Evolutionary conservation across 1,140 invertebrate species (phyloP).

Genomic region (Monochamus saltuarius): DNA sequence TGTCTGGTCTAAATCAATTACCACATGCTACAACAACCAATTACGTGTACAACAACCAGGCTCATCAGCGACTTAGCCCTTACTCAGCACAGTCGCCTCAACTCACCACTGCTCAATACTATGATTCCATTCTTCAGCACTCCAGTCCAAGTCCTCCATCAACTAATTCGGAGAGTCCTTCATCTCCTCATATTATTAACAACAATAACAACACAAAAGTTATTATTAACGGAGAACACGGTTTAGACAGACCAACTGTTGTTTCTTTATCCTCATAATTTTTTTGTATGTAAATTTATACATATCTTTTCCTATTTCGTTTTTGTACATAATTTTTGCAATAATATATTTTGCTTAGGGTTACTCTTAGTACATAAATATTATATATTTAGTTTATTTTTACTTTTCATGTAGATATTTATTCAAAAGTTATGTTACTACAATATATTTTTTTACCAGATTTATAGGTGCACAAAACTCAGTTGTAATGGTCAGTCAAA

Average conservation of each 20-base stretch:
- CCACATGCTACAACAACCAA: conserved; percentile 31
- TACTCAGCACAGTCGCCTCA: conserved; percentile 43
- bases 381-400: too few relatives aligned
- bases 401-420: too few relatives aligned
- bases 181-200: conserved; percentile 38
- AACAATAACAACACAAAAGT: conserved; percentile 46
- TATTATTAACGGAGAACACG: conserved; percentile 42
- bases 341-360: conserved; percentile 21
- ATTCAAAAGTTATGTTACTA: too few relatives aligned
- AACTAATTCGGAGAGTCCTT: conserved; percentile 40
- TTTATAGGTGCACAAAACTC: too few relatives aligned
- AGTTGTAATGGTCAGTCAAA: too few relatives aligned
- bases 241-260: conserved; percentile 48
- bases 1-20: conserved; percentile 33
- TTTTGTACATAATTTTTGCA: conserved; percentile 2
- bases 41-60: conserved; percentile 35
- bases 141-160: conserved; percentile 43
- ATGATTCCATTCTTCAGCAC: conserved; percentile 37
- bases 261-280: conserved; percentile 47
- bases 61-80: conserved; percentile 33
- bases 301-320: background rate
- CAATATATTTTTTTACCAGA: too few relatives aligned
- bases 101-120: conserved; percentile 37
- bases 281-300: background rate
- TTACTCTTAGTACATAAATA: conserved; percentile 1